Evolutionary conservation across 2,797 vertebrate species (phyloP), one percentile per base, ranked within the genome.

Genomic region (Glossophaga mutica): DNA sequence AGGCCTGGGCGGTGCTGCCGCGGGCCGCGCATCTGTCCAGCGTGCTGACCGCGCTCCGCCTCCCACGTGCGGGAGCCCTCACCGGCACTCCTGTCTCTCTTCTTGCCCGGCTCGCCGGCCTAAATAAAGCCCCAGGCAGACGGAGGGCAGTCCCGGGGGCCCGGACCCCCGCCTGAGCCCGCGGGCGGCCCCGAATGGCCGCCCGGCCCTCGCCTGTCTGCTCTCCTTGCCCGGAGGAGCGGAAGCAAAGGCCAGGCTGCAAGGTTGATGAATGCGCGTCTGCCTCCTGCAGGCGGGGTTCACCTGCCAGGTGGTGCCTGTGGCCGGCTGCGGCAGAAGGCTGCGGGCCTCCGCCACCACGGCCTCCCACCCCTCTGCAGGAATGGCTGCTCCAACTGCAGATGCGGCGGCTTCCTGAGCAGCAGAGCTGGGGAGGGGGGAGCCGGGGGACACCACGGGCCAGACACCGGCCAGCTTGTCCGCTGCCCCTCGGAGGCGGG

Each of bases 401-500:
- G 52, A 8, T 59, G 48, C 67, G 14, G 22, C 10, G 65, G 10
- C 3, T 46, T 11, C 59, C 55, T 12, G n/a, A 71, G 67, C 46
- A 11, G 21, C 52, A 59, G 67, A 29, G 46, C 71, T 29, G 39
- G 34, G 46, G 19, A 2, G 8, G 21, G 52, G 22, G 57, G 34
- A 32, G 46, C 0, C 4, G 37, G 9, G 37, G 11, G 10, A 9
- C 5, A 8, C 48, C 74, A 78, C 3, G 3, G 88, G 29, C 5
- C 22, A 48, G 39, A 34, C 46, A 68, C 68, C 59, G 85, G 78
- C 34, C 71, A 46, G 46, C 32, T 7, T 65, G 62, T 65, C 14
- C 15, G 96, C 96, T 97, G 95, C 98, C 97, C 96, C 94, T 95
- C 90, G 95, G 93, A 96, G 82, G 77, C 44, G 50, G 95, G n/a